Conservation (phyloP, 2,797 vertebrate genomes). For the Sphaeramia orbicularis region DNA sequence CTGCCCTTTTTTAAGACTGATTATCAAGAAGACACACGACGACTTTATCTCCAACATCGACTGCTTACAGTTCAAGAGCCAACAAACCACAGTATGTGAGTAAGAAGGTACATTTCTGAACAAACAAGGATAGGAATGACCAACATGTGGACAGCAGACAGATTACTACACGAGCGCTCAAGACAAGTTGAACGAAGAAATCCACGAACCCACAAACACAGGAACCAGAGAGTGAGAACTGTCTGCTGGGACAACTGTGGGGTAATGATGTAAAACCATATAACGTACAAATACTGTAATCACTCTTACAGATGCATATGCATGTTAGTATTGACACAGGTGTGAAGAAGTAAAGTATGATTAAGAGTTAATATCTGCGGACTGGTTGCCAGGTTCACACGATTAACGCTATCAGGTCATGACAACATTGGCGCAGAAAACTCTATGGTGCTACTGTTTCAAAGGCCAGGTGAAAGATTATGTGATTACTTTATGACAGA, state of each 20-base stretch:
- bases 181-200: slow-evolving; percentile 16
- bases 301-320: slow-evolving; percentile 27
- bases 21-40: neutral
- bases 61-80: slow-evolving; percentile 18
- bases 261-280: slow-evolving; percentile 26
- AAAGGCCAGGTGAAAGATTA: slow-evolving; percentile 37
- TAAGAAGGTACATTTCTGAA: slow-evolving; percentile 47
- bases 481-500: slow-evolving; percentile 33
- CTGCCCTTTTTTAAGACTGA: neutral
- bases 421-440: slow-evolving; percentile 10
- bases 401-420: slow-evolving; percentile 12
- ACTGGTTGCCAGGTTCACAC: neutral
- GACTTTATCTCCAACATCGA: slow-evolving; percentile 36
- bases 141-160: slow-evolving; percentile 40
- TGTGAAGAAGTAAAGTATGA: neutral
- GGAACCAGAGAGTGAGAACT: slow-evolving; percentile 20
- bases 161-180: slow-evolving; percentile 39
- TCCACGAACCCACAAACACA: neutral
- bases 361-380: neutral
- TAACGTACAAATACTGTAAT: slow-evolving; percentile 6
- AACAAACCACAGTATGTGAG: slow-evolving; percentile 39
- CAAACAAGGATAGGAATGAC: slow-evolving; percentile 60
- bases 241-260: neutral
- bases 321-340: neutral
- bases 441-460: slow-evolving; percentile 8